phyloP scores from a whole-genome alignment of 2,797 vertebrate species.

The Thalassophryne amazonica region DNA sequence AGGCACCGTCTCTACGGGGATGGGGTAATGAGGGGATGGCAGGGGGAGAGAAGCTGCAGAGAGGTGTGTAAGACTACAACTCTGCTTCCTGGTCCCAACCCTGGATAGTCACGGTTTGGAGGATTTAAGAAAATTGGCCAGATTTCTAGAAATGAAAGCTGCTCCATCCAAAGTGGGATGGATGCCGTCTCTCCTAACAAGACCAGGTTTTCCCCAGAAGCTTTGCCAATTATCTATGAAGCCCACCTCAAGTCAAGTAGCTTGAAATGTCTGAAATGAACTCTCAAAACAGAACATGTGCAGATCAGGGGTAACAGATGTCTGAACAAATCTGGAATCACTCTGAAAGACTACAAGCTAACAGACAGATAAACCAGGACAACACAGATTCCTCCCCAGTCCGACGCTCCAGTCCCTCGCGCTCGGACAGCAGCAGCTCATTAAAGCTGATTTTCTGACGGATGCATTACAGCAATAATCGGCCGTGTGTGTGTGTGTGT shows the following conservation, averaged over 20 bases:
- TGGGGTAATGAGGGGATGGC: too few relatives aligned
- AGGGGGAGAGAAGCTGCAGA: too few relatives aligned
- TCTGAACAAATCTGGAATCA: not conserved
- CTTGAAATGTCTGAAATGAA: not conserved
- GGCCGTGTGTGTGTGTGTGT: not conserved
- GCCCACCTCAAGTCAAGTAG: not conserved
- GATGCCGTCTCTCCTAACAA: too few relatives aligned
- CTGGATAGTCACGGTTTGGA: too few relatives aligned
- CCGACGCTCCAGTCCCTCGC: constrained; percentile 45
- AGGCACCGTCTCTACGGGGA: too few relatives aligned
- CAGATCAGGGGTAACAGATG: not conserved
- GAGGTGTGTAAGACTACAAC: too few relatives aligned
- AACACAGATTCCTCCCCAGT: constrained; percentile 16
- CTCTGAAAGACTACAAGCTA: constrained; percentile 20
- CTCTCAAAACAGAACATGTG: not conserved
- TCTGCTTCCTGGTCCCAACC: too few relatives aligned
- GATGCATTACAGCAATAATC: constrained; percentile 25
- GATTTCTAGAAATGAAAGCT: too few relatives aligned
- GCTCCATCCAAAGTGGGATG: too few relatives aligned
- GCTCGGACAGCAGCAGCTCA: constrained; percentile 21
- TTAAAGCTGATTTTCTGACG: constrained; percentile 56
- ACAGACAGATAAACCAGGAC: constrained; percentile 1
- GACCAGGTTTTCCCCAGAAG: too few relatives aligned
- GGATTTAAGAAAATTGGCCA: too few relatives aligned
- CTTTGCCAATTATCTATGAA: too few relatives aligned